Evolutionary conservation across 2,888 invertebrate species (phyloP).

Genomic region (Caenorhabditis angaria): DNA sequence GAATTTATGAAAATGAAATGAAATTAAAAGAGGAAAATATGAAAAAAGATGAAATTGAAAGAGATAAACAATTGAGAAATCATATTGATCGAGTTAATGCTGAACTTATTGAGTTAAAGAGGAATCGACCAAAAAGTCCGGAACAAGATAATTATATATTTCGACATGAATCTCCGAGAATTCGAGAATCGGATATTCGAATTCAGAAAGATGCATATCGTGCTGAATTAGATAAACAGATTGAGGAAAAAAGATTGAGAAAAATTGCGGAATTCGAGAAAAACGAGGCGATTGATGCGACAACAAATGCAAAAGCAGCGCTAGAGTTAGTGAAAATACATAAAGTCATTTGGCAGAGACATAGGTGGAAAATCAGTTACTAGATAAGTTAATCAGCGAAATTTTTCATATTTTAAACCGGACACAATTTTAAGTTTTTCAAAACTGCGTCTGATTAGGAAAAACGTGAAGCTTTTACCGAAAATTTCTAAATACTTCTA

Average conservation of each 20-base stretch:
- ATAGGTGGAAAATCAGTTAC: no score
- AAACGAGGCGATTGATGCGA: constrained; percentile 50
- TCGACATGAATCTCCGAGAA: constrained; percentile 42
- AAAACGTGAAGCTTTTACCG: no score
- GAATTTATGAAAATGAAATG: constrained; percentile 34
- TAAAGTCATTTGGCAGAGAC: no score
- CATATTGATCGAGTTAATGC: constrained; percentile 57
- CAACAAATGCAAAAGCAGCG: constrained; percentile 52
- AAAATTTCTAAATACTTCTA: no score
- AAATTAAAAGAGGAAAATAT: constrained; percentile 31
- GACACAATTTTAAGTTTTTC: no score
- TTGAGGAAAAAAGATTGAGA: constrained; percentile 46
- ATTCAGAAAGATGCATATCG: constrained; percentile 42
- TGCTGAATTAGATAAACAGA: constrained; percentile 46
- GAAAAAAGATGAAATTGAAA: constrained; percentile 34
- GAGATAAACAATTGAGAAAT: constrained; percentile 38
- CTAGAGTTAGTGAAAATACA: constrained; percentile 37
- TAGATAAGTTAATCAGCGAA: neutral
- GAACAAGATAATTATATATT: constrained; percentile 53
- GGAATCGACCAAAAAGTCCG: constrained; percentile 43
- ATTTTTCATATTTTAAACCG: neutral
- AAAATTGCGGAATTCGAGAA: constrained; percentile 43
- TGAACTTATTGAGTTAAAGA: constrained; percentile 48
- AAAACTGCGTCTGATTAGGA: no score
- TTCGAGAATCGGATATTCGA: constrained; percentile 21